Conservation (phyloP, 1,140 invertebrate genomes). For the Conus betulinus region DNA sequence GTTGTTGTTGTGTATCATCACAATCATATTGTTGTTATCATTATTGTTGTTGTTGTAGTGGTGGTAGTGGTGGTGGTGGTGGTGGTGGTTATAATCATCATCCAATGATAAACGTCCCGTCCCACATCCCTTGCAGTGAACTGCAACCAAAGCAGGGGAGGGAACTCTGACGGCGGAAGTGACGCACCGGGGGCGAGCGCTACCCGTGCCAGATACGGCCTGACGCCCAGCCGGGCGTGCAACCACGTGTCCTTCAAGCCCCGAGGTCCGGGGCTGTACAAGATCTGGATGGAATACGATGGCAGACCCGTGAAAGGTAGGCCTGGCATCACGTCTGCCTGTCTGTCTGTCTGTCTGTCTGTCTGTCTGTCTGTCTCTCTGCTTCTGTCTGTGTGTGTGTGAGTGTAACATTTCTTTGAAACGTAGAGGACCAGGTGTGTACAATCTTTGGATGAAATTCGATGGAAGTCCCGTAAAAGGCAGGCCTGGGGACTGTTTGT, state of each 20-base stretch:
- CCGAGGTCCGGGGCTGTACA: slow-evolving; percentile 91
- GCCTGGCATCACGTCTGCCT: too few species aligned
- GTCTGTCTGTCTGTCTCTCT: too few species aligned
- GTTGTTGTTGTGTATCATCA: too few species aligned
- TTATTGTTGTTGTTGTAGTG: too few species aligned
- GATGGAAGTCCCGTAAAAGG: slow-evolving; percentile 96
- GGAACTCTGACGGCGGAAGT: slow-evolving; percentile 83
- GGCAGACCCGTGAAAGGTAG: slow-evolving; percentile 93
- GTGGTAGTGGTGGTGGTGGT: too few species aligned
- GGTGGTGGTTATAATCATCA: too few species aligned
- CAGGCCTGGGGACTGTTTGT: slow-evolving; percentile 22
- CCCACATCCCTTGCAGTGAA: slow-evolving; percentile 58
- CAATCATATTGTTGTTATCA: too few species aligned
- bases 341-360: too few species aligned
- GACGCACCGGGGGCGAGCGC: slow-evolving; percentile 81
- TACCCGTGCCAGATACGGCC: slow-evolving; percentile 89
- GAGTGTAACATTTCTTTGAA: slow-evolving; percentile 85
- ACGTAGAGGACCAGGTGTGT: slow-evolving; percentile 92
- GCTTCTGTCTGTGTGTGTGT: too few species aligned
- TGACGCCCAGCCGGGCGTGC: slow-evolving; percentile 84
- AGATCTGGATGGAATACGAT: slow-evolving; percentile 96
- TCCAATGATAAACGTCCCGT: too few species aligned
- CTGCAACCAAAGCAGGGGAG: slow-evolving; percentile 62
- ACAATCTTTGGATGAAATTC: slow-evolving; percentile 93
- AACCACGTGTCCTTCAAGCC: slow-evolving; percentile 94